These are phyloP conservation scores for Nudaria mundana DNA, from an alignment of 2,888 invertebrate species.

Conservation along the genomic window DNA sequence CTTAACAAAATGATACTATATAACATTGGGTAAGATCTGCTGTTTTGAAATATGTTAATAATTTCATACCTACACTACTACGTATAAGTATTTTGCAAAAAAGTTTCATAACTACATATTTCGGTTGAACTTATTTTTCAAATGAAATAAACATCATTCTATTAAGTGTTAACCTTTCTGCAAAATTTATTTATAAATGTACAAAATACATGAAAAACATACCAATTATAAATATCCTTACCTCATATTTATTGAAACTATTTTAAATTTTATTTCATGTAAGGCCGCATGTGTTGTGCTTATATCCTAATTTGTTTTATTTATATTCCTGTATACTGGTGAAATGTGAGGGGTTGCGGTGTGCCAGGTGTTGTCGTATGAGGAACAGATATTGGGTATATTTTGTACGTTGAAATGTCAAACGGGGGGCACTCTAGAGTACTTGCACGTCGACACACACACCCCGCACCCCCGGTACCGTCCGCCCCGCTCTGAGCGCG, in stretches of 20 bases:
- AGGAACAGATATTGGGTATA: too few species aligned
- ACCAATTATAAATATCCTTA: constrained; percentile 9
- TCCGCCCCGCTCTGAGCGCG: constrained; percentile 76
- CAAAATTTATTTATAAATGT: constrained; percentile 24
- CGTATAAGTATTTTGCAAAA: constrained; percentile 30
- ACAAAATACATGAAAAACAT: constrained; percentile 11
- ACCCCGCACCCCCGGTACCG: constrained; percentile 51
- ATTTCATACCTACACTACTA: too few species aligned
- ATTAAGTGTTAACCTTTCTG: constrained; percentile 25
- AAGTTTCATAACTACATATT: constrained; percentile 7
- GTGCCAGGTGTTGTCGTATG: constrained; percentile 17
- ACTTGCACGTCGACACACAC: constrained; percentile 18
- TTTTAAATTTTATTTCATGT: constrained; percentile 43
- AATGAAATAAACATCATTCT: not conserved
- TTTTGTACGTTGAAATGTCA: constrained; percentile 9
- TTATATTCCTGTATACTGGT: constrained; percentile 57
- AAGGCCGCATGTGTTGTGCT: constrained; percentile 69
- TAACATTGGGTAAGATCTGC: constrained; percentile 15
- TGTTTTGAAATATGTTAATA: constrained; percentile 22
- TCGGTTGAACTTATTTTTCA: not conserved
- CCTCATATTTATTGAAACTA: constrained; percentile 12
- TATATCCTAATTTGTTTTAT: constrained; percentile 58
- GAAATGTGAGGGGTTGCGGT: constrained; percentile 54
- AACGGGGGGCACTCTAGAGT: constrained; percentile 15
- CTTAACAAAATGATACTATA: constrained; percentile 23